Base-by-base conservation (phyloP, 2,888 invertebrate species). In the Octodonta nipae region DNA sequence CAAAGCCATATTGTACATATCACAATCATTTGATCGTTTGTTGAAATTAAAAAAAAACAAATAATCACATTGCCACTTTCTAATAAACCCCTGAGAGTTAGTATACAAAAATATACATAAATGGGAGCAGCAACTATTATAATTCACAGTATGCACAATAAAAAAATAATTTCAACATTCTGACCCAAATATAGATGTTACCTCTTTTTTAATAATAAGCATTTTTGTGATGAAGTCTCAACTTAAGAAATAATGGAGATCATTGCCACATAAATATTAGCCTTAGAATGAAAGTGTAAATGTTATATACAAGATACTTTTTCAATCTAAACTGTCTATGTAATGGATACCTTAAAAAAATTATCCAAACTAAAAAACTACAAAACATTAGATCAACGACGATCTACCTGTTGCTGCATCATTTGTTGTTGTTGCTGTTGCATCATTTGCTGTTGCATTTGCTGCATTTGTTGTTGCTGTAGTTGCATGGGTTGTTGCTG, bases 391-490 rank as follows among this genome's bases (percentile, higher is more conserved):
- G 22, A 22, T 59, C 54, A 60, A 50, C 61, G 60, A 42, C 61
- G 59, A 44, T 71, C 70, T 71, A 73, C 73, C 72, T 74, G 76
- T 56, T 78, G 71, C 49, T 75, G 75, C 52, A 76, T 30, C 52
- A 76, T 30, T 22, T 30, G 30, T 14, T 30, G 66, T 47, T 66
- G 75, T 50, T 71, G 71, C 30, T 67, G 66, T 44, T 71, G 69
- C 46, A 71, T 71, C 66, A 41, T 71, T 32, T 58, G 54, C 39
- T 53, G 55, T 36, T 68, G 67, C 48, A 71, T 68, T 46, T 71
- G 71, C 43, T 56, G 57, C 33, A 56, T 43, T 33, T 46, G 47
- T 66, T 43, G 71, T 33, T 59, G 55, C 32, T 54, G 68, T n/a
- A n/a, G n/a, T n/a, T n/a, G n/a, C 65, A 36, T 68, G 34, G 52